Evolutionary conservation across 2,113 vertebrate genomes (phyloP), one percentile per base, ranked within the genome.

Genomic region (Oophaga pumilio): DNA sequence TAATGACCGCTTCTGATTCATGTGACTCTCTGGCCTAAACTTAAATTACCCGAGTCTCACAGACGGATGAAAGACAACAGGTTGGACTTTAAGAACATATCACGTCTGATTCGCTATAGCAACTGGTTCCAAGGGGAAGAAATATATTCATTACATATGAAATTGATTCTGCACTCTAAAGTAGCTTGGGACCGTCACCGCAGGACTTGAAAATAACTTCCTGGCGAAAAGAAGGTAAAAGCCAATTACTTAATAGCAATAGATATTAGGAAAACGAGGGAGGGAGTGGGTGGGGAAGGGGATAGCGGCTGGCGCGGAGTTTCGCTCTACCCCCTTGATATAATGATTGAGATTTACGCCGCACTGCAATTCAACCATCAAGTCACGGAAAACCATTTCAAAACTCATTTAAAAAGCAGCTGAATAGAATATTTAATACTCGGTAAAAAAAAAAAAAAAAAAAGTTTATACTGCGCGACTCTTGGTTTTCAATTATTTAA

Each of bases 111-210:
- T 79, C 53, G 17, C 76, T 50, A 82, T 50, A 89, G 50, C 76
- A 91, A 90, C 60, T 10, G 71, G n/a, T n/a, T 87, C 84, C 83
- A 62, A 50, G 74, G 50, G 66, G 1, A 76, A 85, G 12, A 87
- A 60, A 86, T 86, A 79, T 80, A 79, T 79, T 86, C 76, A 86
- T 86, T 86, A 86, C 76, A 69, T 43, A 26, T 57, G 62, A 86
- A 86, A 86, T 86, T 68, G 85, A 86, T 69, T 86, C 76, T 56
- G 76, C 69, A 33, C 85, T 86, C 76, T 71, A 79, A 86, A 53
- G 49, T 77, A 69, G 85, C 76, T 80, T 79, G 76, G 85, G 85
- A 86, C 60, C 22, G 26, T 69, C 76, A 79, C 76, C 15, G 76
- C 85, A 68, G 60, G 60, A 64, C 76, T 69, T 12, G 76, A 53